Evolutionary conservation across 2,113 vertebrate genomes (phyloP).

Genomic region (Cochlearius cochlearius): DNA sequence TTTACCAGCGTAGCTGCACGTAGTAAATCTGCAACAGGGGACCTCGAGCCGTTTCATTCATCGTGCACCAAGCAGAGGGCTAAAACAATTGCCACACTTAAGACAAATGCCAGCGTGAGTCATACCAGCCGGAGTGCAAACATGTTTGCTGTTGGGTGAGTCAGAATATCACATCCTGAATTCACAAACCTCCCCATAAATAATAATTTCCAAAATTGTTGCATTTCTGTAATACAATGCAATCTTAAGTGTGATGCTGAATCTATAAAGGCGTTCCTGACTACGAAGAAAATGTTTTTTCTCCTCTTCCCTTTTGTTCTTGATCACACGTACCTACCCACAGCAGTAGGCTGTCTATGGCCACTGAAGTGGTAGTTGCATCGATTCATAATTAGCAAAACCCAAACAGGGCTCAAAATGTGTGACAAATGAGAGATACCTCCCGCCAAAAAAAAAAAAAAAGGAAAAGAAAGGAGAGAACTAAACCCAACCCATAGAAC

Average conservation of each 20-base stretch:
- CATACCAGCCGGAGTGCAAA: slow-evolving; percentile 13
- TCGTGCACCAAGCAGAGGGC: not conserved
- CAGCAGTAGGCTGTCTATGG: not conserved
- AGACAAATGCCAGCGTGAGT: slow-evolving; percentile 57
- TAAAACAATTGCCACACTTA: slow-evolving; percentile 43
- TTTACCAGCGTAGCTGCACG: slow-evolving; percentile 28
- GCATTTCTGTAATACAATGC: not conserved
- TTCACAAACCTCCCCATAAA: slow-evolving; percentile 47
- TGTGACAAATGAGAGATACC: not conserved
- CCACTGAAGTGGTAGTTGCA: not conserved
- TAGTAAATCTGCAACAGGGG: slow-evolving; percentile 35
- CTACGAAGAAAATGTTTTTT: not conserved
- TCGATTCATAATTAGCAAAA: not conserved
- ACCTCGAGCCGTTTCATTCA: slow-evolving; percentile 44
- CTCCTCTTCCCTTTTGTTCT: not conserved
- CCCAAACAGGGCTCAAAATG: not conserved
- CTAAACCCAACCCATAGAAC: not conserved
- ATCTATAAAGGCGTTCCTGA: not conserved
- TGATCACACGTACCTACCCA: not conserved
- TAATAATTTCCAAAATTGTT: slow-evolving; percentile 16
- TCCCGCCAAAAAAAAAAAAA: not conserved
- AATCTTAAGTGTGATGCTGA: not conserved
- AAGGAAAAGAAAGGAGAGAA: not conserved
- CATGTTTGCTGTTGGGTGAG: slow-evolving; percentile 53
- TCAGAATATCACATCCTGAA: slow-evolving; percentile 58